Evolutionary conservation across 2,888 invertebrate species (phyloP), one percentile per base, ranked within the genome.

Genomic region (Patella caerulea): DNA sequence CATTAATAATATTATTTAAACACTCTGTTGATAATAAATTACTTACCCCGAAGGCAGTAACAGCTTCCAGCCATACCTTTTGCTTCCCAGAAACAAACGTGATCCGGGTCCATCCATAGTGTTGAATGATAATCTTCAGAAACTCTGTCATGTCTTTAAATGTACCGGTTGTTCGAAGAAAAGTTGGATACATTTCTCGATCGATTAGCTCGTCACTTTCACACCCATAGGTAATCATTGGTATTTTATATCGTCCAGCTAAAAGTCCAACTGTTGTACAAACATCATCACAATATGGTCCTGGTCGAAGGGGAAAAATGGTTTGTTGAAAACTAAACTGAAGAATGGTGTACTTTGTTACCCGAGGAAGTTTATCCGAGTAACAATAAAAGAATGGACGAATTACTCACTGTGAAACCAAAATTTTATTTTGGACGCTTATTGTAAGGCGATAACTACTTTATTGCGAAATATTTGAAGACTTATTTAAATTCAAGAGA

Each of bases 221-320:
- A 73, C 88, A 88, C 15, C 86, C 84, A 73, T 83, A 87, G 76
- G 87, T 88, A 29, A 88, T 83, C 79, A 86, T 83, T 0, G 87
- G 86, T 29, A 85, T 81, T 65, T 80, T 80, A 83, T 84, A 86
- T 54, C 83, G 79, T 0, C 83, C 84, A 1, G 86, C 85, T 72
- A 89, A 76, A 3, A 84, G 81, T 9, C 86, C 88, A 2, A 84
- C 86, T 9, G 87, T 82, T 24, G 82, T 78, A 73, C 89, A 89
- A 7, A 88, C 83, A 12, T 84, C 83, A 70, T 89, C 88, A 78
- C 87, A 88, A 0, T 83, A 83, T 3, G 86, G 86, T n/a, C 87
- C 87, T 87, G 76, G 45, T 45, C 45, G 45, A 45, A 45, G 45
- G 45, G 9, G 9, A 45, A 45, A 45, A 45, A 9, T 45, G 7